These are phyloP conservation scores for Xanthia togata DNA, from an alignment of 2,888 invertebrate genomes.

Conservation along the genomic window DNA sequence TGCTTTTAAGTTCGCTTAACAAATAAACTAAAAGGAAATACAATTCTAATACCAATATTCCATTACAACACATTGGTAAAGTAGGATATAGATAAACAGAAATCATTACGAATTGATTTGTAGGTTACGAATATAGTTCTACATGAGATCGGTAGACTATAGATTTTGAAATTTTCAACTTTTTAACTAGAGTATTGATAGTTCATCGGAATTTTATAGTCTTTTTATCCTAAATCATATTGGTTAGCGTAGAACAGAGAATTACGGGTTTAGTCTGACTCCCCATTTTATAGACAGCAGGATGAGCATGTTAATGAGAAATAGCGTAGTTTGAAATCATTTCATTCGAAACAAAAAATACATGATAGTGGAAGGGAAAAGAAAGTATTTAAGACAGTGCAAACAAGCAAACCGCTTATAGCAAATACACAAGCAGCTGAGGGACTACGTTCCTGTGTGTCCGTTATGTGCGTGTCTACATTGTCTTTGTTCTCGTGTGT, in stretches of 20 bases:
- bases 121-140: constrained; percentile 75
- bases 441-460: constrained; percentile 86
- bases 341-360: constrained; percentile 64
- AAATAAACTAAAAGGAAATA: constrained; percentile 68
- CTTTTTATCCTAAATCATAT: constrained; percentile 79
- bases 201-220: constrained; percentile 72
- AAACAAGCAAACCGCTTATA: constrained; percentile 82
- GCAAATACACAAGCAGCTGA: constrained; percentile 89
- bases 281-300: constrained; percentile 84
- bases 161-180: constrained; percentile 73
- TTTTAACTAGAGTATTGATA: constrained; percentile 77
- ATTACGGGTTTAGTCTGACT: constrained; percentile 78
- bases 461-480: constrained; percentile 90
- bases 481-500: constrained; percentile 91
- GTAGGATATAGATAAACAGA: constrained; percentile 75
- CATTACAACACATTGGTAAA: constrained; percentile 87
- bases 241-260: constrained; percentile 80
- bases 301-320: constrained; percentile 84
- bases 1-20: constrained; percentile 74
- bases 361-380: constrained; percentile 61
- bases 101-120: constrained; percentile 72
- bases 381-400: constrained; percentile 64
- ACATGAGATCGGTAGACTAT: constrained; percentile 78
- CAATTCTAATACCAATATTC: constrained; percentile 82
- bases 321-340: constrained; percentile 82